phyloP scores from a whole-genome alignment of 2,113 vertebrate species.

The Etheostoma spectabile region DNA sequence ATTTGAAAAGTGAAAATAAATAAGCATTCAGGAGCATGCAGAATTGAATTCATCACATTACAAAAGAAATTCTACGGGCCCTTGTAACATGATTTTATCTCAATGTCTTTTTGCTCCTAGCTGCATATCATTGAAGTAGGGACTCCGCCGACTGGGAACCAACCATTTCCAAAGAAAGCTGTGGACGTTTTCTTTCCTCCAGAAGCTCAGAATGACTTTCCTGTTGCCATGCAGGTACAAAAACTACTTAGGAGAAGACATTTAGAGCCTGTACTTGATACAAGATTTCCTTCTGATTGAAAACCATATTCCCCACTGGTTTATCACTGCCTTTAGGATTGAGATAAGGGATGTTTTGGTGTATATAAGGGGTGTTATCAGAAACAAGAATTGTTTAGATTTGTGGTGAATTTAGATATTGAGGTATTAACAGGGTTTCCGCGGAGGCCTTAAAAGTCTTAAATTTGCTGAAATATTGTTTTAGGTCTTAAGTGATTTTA shows the following conservation, averaged over 20 bases:
- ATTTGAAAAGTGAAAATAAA: not conserved
- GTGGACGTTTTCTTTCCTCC: slow-evolving; percentile 99
- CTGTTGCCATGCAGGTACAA: slow-evolving; percentile 98
- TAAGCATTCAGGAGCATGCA: not conserved
- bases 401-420: not conserved
- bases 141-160: slow-evolving; percentile 96
- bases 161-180: slow-evolving; percentile 99
- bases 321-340: not conserved
- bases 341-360: no score
- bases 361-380: not conserved
- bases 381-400: not conserved
- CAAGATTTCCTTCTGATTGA: not conserved
- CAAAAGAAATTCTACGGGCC: not conserved
- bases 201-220: slow-evolving; percentile 99
- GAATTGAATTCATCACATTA: not conserved
- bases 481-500: no score
- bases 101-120: slow-evolving; percentile 74
- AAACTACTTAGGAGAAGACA: not conserved
- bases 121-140: slow-evolving; percentile 99
- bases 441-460: no score
- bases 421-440: no score
- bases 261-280: not conserved
- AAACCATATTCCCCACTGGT: not conserved
- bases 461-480: no score
- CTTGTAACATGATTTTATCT: not conserved